Conservation (phyloP, 2,113 vertebrate genomes). For the Lagopus leucura region DNA sequence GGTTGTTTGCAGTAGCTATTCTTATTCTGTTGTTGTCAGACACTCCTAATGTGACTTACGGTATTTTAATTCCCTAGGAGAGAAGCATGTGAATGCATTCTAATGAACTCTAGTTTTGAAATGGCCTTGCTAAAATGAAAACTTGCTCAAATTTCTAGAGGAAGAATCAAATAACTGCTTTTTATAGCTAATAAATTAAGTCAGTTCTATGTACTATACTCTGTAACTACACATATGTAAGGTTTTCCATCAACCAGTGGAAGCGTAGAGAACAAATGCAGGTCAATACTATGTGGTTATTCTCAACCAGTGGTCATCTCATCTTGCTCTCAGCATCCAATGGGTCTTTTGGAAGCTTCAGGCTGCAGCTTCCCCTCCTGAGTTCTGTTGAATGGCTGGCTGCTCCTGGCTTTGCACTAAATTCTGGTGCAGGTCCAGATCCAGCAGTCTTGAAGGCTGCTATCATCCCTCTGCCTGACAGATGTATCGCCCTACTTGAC, state of each 20-base stretch:
- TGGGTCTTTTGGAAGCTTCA: background rate
- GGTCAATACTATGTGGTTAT: accelerated
- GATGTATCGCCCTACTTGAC: background rate
- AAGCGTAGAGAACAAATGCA: background rate
- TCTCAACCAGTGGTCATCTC: accelerated
- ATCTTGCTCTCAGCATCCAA: background rate
- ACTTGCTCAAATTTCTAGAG: background rate
- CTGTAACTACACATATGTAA: accelerated
- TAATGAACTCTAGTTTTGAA: background rate
- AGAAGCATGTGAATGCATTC: background rate
- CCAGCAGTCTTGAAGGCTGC: background rate
- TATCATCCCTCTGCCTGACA: background rate
- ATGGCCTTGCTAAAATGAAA: background rate
- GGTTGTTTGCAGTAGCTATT: slow-evolving; percentile 17
- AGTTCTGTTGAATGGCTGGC: background rate
- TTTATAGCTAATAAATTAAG: no score
- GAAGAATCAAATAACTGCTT: background rate
- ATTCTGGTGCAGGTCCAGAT: background rate
- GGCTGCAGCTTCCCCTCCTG: background rate
- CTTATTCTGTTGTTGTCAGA: slow-evolving; percentile 7
- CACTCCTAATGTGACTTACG: background rate
- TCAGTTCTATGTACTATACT: accelerated
- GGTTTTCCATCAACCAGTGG: background rate
- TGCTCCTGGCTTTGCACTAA: background rate
- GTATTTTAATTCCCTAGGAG: background rate